These are phyloP conservation scores for Thamnaconus septentrionalis DNA, from an alignment of 2,113 vertebrate species.

Conservation along the genomic window DNA sequence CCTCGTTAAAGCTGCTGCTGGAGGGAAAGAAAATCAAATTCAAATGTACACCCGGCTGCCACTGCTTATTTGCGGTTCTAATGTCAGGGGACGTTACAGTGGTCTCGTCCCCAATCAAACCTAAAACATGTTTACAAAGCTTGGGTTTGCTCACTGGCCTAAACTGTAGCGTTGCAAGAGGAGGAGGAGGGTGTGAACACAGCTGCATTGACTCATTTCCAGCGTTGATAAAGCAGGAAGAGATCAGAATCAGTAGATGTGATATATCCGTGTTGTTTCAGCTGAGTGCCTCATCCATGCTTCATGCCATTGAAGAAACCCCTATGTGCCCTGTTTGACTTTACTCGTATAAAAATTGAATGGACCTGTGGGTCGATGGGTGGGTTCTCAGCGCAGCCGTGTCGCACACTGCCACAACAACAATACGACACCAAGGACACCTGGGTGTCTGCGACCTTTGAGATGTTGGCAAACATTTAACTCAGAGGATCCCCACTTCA, in stretches of 20 bases:
- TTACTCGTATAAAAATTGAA: too few relatives aligned
- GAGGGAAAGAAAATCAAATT: conserved; percentile 31
- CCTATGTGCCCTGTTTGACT: too few relatives aligned
- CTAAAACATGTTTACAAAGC: conserved; percentile 45
- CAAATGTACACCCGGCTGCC: conserved; percentile 31
- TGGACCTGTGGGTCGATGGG: too few relatives aligned
- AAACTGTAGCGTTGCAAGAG: conserved; percentile 1
- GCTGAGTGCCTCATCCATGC: conserved; percentile 14
- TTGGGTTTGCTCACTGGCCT: conserved; percentile 11
- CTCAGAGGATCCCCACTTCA: conserved; percentile 3
- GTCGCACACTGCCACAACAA: neutral
- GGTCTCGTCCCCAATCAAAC: conserved; percentile 34
- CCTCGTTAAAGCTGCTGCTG: conserved; percentile 9
- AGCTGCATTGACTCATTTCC: too few relatives aligned
- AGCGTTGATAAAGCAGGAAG: too few relatives aligned
- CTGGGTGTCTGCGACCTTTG: conserved; percentile 16
- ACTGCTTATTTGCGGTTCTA: conserved; percentile 40
- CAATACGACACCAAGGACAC: neutral
- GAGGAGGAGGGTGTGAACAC: neutral
- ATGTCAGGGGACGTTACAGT: conserved; percentile 36
- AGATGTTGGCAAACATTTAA: conserved; percentile 12
- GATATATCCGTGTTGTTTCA: conserved; percentile 17
- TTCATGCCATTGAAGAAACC: conserved; percentile 6
- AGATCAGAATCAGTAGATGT: conserved; percentile 23
- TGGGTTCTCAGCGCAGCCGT: conserved; percentile 4